phyloP scores from a whole-genome alignment of 2,113 vertebrate genomes.

The Stictonetta naevosa region DNA sequence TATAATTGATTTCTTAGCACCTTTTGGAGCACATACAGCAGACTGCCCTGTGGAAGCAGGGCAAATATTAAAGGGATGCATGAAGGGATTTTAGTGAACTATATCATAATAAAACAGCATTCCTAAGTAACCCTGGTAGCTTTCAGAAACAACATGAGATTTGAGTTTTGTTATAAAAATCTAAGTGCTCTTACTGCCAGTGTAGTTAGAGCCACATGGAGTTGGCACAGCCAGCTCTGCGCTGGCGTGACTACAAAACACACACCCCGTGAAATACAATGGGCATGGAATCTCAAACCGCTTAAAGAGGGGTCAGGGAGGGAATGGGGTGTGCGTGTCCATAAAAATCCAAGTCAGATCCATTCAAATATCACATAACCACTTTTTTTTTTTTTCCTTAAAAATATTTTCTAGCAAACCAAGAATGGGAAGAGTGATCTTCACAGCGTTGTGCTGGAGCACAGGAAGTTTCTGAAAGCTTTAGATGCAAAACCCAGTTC shows the following conservation, averaged over 20 bases:
- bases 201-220: neutral
- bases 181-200: neutral
- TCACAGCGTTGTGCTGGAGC: neutral
- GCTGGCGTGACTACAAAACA: neutral
- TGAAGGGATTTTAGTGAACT: neutral
- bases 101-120: accelerated
- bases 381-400: neutral
- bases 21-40: neutral
- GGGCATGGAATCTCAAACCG: neutral
- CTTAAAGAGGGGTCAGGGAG: neutral
- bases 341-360: neutral
- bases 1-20: neutral
- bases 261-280: neutral
- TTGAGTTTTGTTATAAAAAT: neutral
- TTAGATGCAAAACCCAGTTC: neutral
- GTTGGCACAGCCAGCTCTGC: neutral
- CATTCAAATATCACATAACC: neutral
- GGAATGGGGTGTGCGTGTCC: accelerated
- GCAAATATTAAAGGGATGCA: neutral
- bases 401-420: neutral
- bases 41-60: neutral
- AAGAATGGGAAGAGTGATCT: neutral
- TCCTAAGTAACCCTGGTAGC: neutral
- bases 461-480: neutral
- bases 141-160: neutral